Base-by-base conservation (phyloP, 2,113 vertebrate genomes). In the Apodemus speciosus region DNA sequence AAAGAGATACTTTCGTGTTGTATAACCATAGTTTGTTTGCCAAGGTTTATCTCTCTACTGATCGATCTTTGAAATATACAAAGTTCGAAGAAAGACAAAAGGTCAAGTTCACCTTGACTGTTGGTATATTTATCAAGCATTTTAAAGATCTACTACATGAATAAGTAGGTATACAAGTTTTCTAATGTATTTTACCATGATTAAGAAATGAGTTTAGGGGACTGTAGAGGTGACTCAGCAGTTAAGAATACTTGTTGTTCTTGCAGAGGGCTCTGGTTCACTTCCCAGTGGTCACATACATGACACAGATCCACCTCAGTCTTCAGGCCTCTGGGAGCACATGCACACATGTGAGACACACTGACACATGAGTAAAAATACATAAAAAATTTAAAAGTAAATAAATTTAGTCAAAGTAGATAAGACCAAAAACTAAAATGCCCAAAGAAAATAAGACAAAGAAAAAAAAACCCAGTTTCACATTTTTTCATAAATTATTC, bases 31-130 rank as follows among this genome's bases (percentile, higher is more conserved):
- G 15, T 35, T 73, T 71, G 35, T 81, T 96, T 49, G 80, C 46
- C 15, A 89, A 93, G 87, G 72, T 77, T 75, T 27, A 21, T 87
- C 21, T 60, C 15, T 88, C 20, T 75, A 49, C 30, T 18, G 32
- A 43, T 46, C 35, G 5, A 60, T 79, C 49, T 80, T 23, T 66
- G 27, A 32, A 11, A 88, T 80, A 13, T n/a, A 25, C 69, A 35
- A 68, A 85, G 85, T 91, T 95, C 46, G 56, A 68, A 95, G 60
- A 43, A 43, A 51, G 9, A 60, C 64, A 89, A 72, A 71, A 85
- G 79, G 21, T 91, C 75, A 64, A 25, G 18, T 87, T 84, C 92
- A 49, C 35, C 46, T 72, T 58, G 23, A 66, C 1, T 71, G 11
- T 81, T 68, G 10, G 43, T 40, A 53, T 1, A 95, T 18, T 76